Base-by-base conservation (phyloP, 1,140 invertebrate species). In the Luehdorfia chinensis region DNA sequence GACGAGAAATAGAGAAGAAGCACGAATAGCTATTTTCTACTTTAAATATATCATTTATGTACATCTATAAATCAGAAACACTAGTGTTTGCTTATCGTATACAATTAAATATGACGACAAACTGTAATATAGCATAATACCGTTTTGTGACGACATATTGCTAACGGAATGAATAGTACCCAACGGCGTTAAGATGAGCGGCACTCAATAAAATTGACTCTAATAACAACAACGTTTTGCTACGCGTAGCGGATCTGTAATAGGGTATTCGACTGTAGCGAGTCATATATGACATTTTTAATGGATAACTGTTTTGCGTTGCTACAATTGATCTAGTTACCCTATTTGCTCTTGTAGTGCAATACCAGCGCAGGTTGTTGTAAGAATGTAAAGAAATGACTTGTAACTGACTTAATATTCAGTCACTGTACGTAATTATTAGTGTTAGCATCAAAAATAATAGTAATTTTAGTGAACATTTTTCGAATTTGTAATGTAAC, bases 231-330 rank as follows among this genome's bases (percentile, higher is more conserved):
- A 52, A 39, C 47, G 43, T 43, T 55, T 54, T 55, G 54, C 46
- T 66, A 57, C 56, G 62, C 58, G 47, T 66, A 66, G 58, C 66
- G 66, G 62, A 63, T 58, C 50, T 55, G 31, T 65, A 69, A 63
- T 63, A 50, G 50, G 50, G 50, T 43, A 53, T 61, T 61, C 51
- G 47, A 52, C 48, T 53, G 52, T 37, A 23, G n/a, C n/a, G n/a
- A n/a, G n/a, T n/a, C n/a, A n/a, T n/a, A 21, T 23, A 23, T 37
- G 34, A 6, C 6, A 37, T 55, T 58, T 61, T 58, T 55, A 39
- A 47, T 47, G 13, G 21, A 13, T 53, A 53, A 63, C 56, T 55
- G 34, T 37, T 23, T 37, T 6, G 11, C 18, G 7, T 21, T 6
- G n/a, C 11, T 7, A 16, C 18, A 21, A 37, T 37, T 23, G 18